Conservation (phyloP, 2,797 vertebrate genomes). For the Rhinoraja longicauda region DNA sequence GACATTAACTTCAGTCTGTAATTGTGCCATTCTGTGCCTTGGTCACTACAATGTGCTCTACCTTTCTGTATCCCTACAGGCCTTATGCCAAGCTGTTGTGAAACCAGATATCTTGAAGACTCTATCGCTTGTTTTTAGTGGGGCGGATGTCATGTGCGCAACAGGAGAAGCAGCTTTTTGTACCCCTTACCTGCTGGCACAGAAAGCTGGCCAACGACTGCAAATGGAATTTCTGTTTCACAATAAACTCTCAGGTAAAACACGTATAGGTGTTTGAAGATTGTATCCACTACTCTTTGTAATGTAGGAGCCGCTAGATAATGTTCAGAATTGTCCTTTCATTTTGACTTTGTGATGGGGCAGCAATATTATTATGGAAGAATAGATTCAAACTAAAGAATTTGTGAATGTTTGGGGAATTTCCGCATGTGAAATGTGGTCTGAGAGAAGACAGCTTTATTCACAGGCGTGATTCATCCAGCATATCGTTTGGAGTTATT, state of each 20-base stretch:
- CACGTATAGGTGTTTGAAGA: background rate
- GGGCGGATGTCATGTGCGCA: conserved; percentile 86
- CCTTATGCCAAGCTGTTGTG: conserved; percentile 78
- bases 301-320: background rate
- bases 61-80: conserved; percentile 54
- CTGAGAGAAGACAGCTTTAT: background rate
- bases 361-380: background rate
- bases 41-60: background rate
- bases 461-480: background rate
- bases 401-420: background rate
- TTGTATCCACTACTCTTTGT: background rate
- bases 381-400: background rate
- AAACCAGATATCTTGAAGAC: conserved; percentile 75
- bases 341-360: background rate
- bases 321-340: background rate
- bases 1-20: background rate
- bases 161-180: conserved; percentile 76
- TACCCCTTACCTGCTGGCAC: conserved; percentile 86
- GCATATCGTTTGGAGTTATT: background rate
- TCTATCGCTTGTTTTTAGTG: conserved; percentile 81
- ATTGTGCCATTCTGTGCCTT: background rate
- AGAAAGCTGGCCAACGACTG: conserved; percentile 78
- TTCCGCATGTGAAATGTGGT: background rate
- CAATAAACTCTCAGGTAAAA: conserved; percentile 83
- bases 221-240: conserved; percentile 96